Percentiles rank a stretch among this genome's conserved stretches.
These are phyloP conservation scores for Penaeus chinensis DNA, from an alignment of 1,140 invertebrate genomes.

Conservation along the genomic window DNA sequence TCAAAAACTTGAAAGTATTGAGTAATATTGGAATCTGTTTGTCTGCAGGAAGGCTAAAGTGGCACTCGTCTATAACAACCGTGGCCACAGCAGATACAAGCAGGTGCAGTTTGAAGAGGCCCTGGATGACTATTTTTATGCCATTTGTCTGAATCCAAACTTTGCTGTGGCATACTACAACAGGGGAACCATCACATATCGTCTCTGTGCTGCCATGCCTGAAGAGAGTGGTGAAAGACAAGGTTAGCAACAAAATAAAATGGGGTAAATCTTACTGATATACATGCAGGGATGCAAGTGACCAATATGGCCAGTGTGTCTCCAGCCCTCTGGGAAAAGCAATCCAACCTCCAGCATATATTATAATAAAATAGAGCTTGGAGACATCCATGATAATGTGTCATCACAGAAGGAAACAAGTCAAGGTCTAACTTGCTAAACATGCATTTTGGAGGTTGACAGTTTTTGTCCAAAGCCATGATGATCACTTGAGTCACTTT, in stretches of 20 bases:
- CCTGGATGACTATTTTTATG: slow-evolving; percentile 67
- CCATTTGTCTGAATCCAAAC: slow-evolving; percentile 65
- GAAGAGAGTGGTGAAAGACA: slow-evolving; percentile 8
- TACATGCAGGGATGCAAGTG: not conserved
- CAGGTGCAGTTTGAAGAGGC: slow-evolving; percentile 69
- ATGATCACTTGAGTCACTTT: too few species aligned
- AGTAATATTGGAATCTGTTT: too few species aligned
- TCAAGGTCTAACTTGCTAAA: too few species aligned
- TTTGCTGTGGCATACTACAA: slow-evolving; percentile 68
- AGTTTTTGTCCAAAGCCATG: too few species aligned
- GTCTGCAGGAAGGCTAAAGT: slow-evolving; percentile 55
- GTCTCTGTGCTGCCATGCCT: slow-evolving; percentile 52
- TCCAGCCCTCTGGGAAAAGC: not conserved
- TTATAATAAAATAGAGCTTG: too few species aligned
- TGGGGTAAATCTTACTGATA: not conserved
- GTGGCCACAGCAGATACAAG: slow-evolving; percentile 67
- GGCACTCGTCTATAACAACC: slow-evolving; percentile 68
- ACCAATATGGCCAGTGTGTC: not conserved
- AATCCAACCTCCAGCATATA: too few species aligned
- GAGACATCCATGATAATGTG: too few species aligned
- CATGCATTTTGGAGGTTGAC: too few species aligned
- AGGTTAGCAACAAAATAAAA: not conserved
- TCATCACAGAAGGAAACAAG: too few species aligned
- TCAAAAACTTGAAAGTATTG: too few species aligned
- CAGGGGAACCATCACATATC: slow-evolving; percentile 68